Percentiles rank a stretch among this genome's conserved stretches.
Evolutionary conservation across 2,888 invertebrate species (phyloP).

Genomic region (Mimachlamys varia): DNA sequence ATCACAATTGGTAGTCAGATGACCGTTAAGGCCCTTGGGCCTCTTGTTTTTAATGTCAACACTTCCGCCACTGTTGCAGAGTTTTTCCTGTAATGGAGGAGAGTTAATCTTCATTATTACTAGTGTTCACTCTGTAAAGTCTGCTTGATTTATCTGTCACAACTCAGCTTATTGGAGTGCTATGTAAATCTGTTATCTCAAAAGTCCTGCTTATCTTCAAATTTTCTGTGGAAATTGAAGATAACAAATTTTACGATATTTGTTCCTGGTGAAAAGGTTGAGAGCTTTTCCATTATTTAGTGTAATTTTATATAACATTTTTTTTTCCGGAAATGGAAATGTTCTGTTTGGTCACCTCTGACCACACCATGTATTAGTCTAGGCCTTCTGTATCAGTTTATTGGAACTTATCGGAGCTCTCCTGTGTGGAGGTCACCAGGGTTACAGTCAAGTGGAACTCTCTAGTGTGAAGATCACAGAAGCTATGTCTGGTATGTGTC

Average conservation of each 20-base stretch:
- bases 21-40: too few relatives aligned
- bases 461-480: constrained; percentile 34
- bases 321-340: background rate
- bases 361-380: background rate
- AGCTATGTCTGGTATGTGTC: constrained; percentile 31
- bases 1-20: too few relatives aligned
- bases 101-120: too few relatives aligned
- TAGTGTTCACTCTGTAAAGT: too few relatives aligned
- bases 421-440: constrained; percentile 31
- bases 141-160: too few relatives aligned
- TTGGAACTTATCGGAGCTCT: constrained; percentile 19
- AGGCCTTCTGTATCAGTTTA: background rate
- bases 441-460: constrained; percentile 36
- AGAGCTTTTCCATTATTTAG: background rate
- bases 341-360: background rate
- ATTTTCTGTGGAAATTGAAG: background rate
- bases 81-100: too few relatives aligned
- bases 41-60: too few relatives aligned
- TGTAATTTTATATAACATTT: background rate
- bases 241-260: background rate
- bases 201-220: background rate
- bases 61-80: too few relatives aligned
- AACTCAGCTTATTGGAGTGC: too few relatives aligned
- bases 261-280: background rate
- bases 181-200: background rate